Base-by-base conservation (phyloP, 2,797 vertebrate genomes). In the Acanthopagrus latus region DNA sequence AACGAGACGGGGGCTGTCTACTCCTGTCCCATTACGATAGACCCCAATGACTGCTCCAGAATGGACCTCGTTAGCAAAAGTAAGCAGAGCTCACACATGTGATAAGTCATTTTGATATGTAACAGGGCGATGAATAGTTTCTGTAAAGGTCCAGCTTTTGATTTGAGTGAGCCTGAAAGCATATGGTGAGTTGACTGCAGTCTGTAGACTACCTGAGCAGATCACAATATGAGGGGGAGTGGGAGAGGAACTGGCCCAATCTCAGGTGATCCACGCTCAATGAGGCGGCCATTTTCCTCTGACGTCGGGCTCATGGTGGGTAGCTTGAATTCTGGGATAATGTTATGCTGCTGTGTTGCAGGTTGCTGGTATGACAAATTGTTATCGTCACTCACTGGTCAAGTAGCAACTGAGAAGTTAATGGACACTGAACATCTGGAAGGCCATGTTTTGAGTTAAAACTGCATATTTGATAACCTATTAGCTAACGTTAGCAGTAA, bases 1-100 rank as follows among this genome's bases (percentile, higher is more conserved):
- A 97, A 96, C 0, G 95, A 96, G 71, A 98, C 97, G 0, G 98
- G 98, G 0, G 97, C 96, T 0, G 93, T 98, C 70, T 99, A 98
- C 82, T 94, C 95, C 78, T 99, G 98, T 74, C 98, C 98, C 57
- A 86, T 99, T 47, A 95, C 91, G 2, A 71, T 70, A 0, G 69
- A 81, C 20, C 73, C 81, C 2, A 3, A 69, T 0, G 98, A 99
- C 94, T 99, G 98, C 90, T 81, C 93, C 88, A 94, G 96, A 66
- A 95, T 99, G 84, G 79, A 96, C 89, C 95, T 99, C 77, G 87
- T 96, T 71, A 92, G 88, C 86, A 90, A 85, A 89, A 96, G 97
- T 98, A 94, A 64, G 94, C 60, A 52, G 10, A 72, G 10, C 48
- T 56, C 8, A 38, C 20, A 48, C 7, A 57, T 16, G 62, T 38